phyloP scores from a whole-genome alignment of 35 echinoderm and acorn worm species.

The Chiridota heheva region DNA sequence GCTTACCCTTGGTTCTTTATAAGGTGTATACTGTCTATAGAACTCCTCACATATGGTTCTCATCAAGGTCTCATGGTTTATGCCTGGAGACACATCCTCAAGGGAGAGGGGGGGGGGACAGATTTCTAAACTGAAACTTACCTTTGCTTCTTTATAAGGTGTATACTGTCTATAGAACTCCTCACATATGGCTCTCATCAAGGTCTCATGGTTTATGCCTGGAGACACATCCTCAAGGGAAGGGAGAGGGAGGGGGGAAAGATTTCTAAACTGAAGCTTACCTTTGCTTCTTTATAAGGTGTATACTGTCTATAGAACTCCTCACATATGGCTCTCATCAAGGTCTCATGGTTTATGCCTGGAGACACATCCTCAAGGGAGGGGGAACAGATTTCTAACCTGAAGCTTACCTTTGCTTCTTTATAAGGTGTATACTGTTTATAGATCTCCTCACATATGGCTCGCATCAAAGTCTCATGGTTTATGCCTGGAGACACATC shows the following conservation, averaged over 20 bases:
- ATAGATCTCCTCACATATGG: slow-evolving; percentile 71
- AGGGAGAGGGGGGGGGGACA: no score
- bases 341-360: slow-evolving; percentile 35
- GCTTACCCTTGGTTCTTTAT: no score
- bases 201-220: slow-evolving; percentile 35
- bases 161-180: slow-evolving; percentile 90
- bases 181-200: slow-evolving; percentile 45
- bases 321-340: slow-evolving; percentile 45
- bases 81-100: slow-evolving; percentile 46
- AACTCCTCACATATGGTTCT: slow-evolving; percentile 57
- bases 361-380: slow-evolving; percentile 64
- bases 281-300: no score
- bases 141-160: no score
- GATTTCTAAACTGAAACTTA: no score
- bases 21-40: no score
- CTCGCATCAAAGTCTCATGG: slow-evolving; percentile 37
- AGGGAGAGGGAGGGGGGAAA: no score
- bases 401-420: no score
- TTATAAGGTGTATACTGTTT: no score
- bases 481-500: slow-evolving; percentile 62
- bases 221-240: slow-evolving; percentile 64
- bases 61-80: slow-evolving; percentile 50
- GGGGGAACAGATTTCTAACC: no score
- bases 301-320: slow-evolving; percentile 90
- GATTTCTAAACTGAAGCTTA: no score